A percentile compares a stretch with the other conserved stretches of the same genome.
These are phyloP conservation scores for Anoplopoma fimbria DNA, from an alignment of 2,113 vertebrate species.

Conservation along the genomic window DNA sequence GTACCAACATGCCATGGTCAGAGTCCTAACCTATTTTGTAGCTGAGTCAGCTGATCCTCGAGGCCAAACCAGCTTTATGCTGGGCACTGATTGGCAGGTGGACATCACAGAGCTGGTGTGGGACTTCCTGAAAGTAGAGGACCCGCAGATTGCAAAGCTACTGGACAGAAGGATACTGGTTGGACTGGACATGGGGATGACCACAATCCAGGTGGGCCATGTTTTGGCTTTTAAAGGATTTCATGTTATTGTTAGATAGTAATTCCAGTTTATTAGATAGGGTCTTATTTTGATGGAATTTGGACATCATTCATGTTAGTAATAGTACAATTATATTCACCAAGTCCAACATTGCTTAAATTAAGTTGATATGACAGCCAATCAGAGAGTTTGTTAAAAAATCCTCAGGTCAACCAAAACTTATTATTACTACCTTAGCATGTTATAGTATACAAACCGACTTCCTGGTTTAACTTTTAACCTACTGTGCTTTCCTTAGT, in stretches of 20 bases:
- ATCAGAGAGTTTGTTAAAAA: neutral
- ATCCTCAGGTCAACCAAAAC: neutral
- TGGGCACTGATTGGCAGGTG: constrained; percentile 92
- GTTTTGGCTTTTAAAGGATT: neutral
- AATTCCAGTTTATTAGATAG: neutral
- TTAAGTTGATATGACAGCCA: neutral
- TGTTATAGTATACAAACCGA: neutral
- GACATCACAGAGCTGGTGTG: constrained; percentile 93
- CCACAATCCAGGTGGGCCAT: constrained; percentile 90
- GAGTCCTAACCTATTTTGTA: constrained; percentile 95
- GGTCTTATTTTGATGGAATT: neutral
- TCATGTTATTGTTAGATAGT: neutral
- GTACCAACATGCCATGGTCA: constrained; percentile 93
- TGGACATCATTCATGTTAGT: neutral
- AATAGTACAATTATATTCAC: neutral
- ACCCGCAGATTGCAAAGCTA: constrained; percentile 88
- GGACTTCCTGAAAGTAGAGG: constrained; percentile 93
- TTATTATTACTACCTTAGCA: neutral
- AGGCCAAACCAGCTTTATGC: constrained; percentile 88
- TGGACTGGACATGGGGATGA: constrained; percentile 92
- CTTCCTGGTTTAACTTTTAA: neutral
- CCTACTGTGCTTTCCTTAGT: neutral
- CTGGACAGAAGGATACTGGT: constrained; percentile 88
- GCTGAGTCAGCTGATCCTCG: constrained; percentile 87
- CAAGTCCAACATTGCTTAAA: neutral